phyloP scores from a whole-genome alignment of 2,797 vertebrate genomes.

The Salmo trutta region DNA sequence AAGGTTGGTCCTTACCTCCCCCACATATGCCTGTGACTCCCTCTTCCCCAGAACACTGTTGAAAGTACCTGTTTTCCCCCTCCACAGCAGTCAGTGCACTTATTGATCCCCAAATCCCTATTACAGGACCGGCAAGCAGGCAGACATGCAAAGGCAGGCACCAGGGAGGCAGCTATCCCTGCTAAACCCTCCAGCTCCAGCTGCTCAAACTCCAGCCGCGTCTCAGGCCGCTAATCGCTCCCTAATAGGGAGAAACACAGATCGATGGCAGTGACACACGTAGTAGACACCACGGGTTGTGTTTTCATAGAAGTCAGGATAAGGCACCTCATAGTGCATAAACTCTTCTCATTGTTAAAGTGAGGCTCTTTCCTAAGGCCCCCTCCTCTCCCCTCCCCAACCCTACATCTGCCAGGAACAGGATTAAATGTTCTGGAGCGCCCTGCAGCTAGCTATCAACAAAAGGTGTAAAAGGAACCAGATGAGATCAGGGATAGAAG shows the following conservation, averaged over 20 bases:
- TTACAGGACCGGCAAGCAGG: conserved; percentile 39
- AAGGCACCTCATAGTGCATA: conserved; percentile 6
- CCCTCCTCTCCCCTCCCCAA: neutral
- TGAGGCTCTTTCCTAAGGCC: conserved; percentile 6
- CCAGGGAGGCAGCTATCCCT: conserved; percentile 24
- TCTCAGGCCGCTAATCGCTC: conserved; percentile 24
- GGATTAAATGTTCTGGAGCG: conserved; percentile 3
- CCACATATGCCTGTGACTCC: conserved; percentile 33
- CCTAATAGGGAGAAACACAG: conserved; percentile 36
- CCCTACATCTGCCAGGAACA: conserved; percentile 13
- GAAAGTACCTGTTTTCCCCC: conserved; percentile 59
- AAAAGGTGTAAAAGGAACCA: conserved; percentile 63
- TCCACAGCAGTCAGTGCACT: conserved; percentile 42
- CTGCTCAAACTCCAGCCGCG: conserved; percentile 43
- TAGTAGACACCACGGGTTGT: conserved; percentile 13
- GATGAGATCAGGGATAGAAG: conserved; percentile 45
- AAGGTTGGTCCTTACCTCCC: conserved; percentile 36
- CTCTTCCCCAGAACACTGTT: conserved; percentile 31
- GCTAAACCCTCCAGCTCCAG: conserved; percentile 49
- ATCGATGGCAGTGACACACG: conserved; percentile 34
- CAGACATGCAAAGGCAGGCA: conserved; percentile 16
- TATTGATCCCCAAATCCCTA: conserved; percentile 61
- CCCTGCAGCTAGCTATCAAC: conserved; percentile 36
- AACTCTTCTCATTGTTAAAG: conserved; percentile 3
- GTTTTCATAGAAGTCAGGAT: neutral